Base-by-base conservation (phyloP, 2,113 vertebrate genomes). In the Amazona guildingii region DNA sequence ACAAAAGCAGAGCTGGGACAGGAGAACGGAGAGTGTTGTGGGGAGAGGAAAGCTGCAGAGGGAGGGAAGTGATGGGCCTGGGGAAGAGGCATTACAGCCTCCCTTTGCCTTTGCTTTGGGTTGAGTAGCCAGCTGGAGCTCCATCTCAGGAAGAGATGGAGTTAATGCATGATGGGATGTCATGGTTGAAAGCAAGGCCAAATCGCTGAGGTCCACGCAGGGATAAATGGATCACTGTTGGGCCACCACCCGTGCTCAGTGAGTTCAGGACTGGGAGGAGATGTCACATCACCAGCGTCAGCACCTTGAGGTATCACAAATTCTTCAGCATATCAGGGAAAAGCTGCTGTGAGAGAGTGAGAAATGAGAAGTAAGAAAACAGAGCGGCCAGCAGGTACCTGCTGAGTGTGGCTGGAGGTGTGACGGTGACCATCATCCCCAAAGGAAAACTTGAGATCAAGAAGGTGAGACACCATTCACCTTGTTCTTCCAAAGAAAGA, bases 1-100 rank as follows among this genome's bases (percentile, higher is more conserved):
- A 91, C 86, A 93, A 90, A 96, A 64, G 81, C 83, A 90, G 94
- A 46, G 90, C 90, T 88, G 88, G 91, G 78, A 64, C 75, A 33
- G 61, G 68, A 55, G 75, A 62, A 52, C 43, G 59, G 62, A 83
- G 46, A 5, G 25, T 79, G 55, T 4, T 76, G 35, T 25, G 39
- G 75, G 37, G 46, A 35, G 51, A 68, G 76, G 64, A 83, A 19
- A 20, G 37, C 4, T 67, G 39, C 25, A 49, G 43, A 52, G 75
- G 41, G 46, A 86, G 69, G 23, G 21, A 18, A 63, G 63, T 69
- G 43, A n/a, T 66, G 74, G 72, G 62, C 41, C 69, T n/a, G 18
- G 61, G 59, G 43, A 76, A 59, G 3, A 5, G 1, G 37, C 3
- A 41, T 19, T 35, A 10, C 63, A 77, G 69, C 59, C 29, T 49